phyloP scores from a whole-genome alignment of 2,888 invertebrate genomes.

The Ophonus ardosiacus region DNA sequence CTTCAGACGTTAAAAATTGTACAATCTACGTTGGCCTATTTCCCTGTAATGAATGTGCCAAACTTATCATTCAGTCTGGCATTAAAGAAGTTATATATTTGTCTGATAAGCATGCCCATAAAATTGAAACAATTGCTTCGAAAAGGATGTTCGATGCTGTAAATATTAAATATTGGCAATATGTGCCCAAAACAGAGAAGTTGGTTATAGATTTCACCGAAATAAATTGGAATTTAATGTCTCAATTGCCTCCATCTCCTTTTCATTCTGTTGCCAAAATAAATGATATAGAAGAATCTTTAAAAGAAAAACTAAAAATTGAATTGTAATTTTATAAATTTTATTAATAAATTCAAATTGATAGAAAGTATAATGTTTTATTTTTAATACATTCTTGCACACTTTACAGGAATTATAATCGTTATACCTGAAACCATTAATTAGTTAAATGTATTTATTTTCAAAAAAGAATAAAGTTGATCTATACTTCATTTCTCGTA shows the following conservation, averaged over 20 bases:
- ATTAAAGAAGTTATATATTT: conserved; percentile 88
- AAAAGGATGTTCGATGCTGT: conserved; percentile 88
- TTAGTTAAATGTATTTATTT: neutral
- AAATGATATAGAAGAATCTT: conserved; percentile 1
- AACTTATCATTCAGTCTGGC: conserved; percentile 96
- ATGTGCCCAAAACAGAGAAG: conserved; percentile 79
- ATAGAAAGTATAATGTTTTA: no score
- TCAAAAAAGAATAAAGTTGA: no score
- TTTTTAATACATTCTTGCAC: no score
- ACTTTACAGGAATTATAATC: no score
- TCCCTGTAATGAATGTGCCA: conserved; percentile 99
- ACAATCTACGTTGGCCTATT: conserved; percentile 93
- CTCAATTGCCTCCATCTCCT: conserved; percentile 75
- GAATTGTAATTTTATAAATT: neutral
- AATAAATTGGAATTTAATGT: conserved; percentile 79
- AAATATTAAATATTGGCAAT: conserved; percentile 76
- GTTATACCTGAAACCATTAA: neutral
- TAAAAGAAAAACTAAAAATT: conserved; percentile 24
- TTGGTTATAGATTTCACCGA: conserved; percentile 84
- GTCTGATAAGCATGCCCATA: conserved; percentile 88
- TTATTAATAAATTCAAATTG: no score
- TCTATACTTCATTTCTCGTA: no score
- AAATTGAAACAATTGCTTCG: conserved; percentile 84
- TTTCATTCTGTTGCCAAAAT: conserved; percentile 65
- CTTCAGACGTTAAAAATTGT: conserved; percentile 86